Base-by-base conservation (phyloP, 2,797 vertebrate genomes). In the Acomys russatus region DNA sequence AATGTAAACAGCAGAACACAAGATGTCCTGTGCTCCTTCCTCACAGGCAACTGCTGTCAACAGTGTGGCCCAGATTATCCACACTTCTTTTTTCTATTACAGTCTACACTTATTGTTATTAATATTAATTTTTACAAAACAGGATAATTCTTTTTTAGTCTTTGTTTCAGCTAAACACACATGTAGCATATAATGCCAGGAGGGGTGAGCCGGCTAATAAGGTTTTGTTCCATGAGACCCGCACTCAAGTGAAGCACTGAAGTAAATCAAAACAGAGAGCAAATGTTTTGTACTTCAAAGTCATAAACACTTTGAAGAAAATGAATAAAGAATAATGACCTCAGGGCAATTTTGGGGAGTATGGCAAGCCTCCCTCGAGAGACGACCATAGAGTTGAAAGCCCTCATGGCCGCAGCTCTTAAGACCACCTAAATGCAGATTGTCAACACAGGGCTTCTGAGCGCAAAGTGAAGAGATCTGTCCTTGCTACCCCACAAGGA, bases 251-350 rank as follows among this genome's bases (percentile, higher is more conserved):
- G 25, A 11, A 51, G 35, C 35, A 44, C 44, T 54, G 51, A 76
- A 84, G 61, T 22, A 54, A 63, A 54, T 30, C 33, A 20, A 73
- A 85, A 63, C 20, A 68, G 70, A 49, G n/a, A 76, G 30, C 64
- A n/a, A 59, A 74, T 61, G 76, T 51, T 25, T 25, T 6, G 6
- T 15, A 33, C 73, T 51, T 77, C 61, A 85, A 66, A 49, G 66
- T 71, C n/a, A 35, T 35, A 56, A 79, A 74, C 64, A 66, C 49
- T 80, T 79, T 76, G 44, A 87, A 91, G 74, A 86, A 87, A 86
- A 85, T 80, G 54, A 68, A 90, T 79, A 78, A 28, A 68, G 66
- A 66, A 79, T 7, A 89, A 74, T 68, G 30, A 59, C 68, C 33
- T 61, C 20, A 8, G 49, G 94, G 35, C 3, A 10, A 23, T 28